These are phyloP conservation scores for Porites evermanni DNA, from an alignment of 92 coral and sea anemone species.

Conservation along the genomic window DNA sequence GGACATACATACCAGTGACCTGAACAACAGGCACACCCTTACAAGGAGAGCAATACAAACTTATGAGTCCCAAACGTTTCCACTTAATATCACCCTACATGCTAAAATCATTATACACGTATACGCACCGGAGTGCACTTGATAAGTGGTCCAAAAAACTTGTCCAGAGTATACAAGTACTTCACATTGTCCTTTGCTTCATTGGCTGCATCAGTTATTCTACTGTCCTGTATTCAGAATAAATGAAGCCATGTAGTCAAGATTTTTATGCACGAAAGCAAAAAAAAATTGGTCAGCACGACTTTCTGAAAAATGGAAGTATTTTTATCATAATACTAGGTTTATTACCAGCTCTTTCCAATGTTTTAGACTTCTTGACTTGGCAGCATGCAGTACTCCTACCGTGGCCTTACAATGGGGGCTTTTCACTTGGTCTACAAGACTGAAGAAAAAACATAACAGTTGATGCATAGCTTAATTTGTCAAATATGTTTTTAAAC, in stretches of 20 bases:
- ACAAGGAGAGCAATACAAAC: too few species aligned
- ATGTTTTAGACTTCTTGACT: constrained; percentile 92
- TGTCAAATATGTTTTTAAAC: too few species aligned
- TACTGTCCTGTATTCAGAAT: constrained; percentile 77
- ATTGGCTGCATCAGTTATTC: constrained; percentile 98
- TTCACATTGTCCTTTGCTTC: constrained; percentile 99
- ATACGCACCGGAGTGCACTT: constrained; percentile 91
- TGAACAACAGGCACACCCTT: too few species aligned
- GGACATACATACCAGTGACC: too few species aligned
- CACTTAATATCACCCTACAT: too few species aligned
- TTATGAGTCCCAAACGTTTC: too few species aligned
- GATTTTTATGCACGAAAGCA: too few species aligned
- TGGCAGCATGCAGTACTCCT: constrained; percentile 98
- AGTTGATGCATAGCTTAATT: neutral
- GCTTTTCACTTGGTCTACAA: constrained; percentile 95
- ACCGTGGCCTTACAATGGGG: constrained; percentile 97
- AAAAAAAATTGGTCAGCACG: too few species aligned
- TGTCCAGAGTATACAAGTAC: constrained; percentile 93
- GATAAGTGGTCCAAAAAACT: constrained; percentile 96
- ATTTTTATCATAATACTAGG: too few species aligned
- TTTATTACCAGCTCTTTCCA: constrained; percentile 96
- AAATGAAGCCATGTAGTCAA: neutral
- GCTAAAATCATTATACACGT: neutral
- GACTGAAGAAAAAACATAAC: constrained; percentile 48
- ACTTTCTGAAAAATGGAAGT: neutral